These are phyloP conservation scores for Diorhabda sublineata DNA, from an alignment of 1,140 invertebrate genomes.

Conservation along the genomic window DNA sequence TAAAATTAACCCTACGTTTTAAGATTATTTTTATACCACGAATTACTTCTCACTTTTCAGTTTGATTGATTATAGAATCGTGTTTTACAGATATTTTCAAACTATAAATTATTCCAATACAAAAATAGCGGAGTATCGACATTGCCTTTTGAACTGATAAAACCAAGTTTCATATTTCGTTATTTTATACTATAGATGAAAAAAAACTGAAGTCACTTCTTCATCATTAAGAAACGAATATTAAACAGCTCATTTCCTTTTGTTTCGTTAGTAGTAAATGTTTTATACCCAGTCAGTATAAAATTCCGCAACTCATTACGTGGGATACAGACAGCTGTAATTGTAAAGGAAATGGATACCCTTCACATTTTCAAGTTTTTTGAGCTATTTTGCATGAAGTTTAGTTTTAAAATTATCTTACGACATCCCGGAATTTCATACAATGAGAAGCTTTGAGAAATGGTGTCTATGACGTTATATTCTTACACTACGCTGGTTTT, in stretches of 20 bases:
- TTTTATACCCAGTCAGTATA: neutral
- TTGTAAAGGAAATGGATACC: constrained; percentile 7
- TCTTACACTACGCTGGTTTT: constrained; percentile 9
- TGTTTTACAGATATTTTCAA: too few relatives aligned
- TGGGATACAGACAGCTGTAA: constrained; percentile 1
- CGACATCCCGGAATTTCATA: neutral
- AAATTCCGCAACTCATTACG: constrained; percentile 10
- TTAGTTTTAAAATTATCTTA: constrained; percentile 6
- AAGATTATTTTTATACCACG: too few relatives aligned
- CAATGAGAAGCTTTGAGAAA: constrained; percentile 1
- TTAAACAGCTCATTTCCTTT: neutral
- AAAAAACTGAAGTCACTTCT: too few relatives aligned
- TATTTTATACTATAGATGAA: too few relatives aligned
- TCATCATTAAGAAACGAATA: too few relatives aligned
- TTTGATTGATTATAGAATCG: too few relatives aligned
- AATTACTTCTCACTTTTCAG: too few relatives aligned
- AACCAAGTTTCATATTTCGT: too few relatives aligned
- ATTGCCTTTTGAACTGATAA: too few relatives aligned
- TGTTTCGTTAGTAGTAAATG: constrained; percentile 1
- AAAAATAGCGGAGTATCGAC: too few relatives aligned
- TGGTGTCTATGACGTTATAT: neutral
- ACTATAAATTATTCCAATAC: too few relatives aligned
- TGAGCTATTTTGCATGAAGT: neutral
- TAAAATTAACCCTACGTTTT: too few relatives aligned
- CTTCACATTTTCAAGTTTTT: neutral